Evolutionary conservation across 2,797 vertebrate species (phyloP).

Genomic region (Oreortyx pictus): DNA sequence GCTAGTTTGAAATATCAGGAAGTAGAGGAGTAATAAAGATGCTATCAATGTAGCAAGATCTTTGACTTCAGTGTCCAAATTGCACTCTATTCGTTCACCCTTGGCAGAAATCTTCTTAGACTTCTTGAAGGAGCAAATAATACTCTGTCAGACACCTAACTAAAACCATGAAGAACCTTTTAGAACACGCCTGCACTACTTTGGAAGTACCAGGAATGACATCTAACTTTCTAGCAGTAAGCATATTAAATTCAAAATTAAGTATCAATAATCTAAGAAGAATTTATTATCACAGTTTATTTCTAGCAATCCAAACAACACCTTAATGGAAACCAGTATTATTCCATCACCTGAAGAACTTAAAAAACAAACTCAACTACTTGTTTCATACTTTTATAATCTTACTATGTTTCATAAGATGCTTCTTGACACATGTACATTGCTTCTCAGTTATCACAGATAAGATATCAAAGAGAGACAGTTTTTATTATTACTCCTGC

Average conservation of each 20-base stretch:
- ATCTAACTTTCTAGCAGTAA: neutral
- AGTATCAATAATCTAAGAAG: neutral
- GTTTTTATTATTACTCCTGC: conserved; percentile 11
- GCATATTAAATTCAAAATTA: neutral
- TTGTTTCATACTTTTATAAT: neutral
- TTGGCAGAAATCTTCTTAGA: neutral
- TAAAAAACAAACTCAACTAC: neutral
- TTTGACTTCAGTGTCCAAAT: neutral
- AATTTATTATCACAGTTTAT: neutral
- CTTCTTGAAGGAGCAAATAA: neutral
- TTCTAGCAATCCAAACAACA: neutral
- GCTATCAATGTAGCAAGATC: neutral
- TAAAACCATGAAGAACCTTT: neutral
- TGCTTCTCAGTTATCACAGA: neutral
- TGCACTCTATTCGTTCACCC: neutral
- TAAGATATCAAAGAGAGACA: neutral
- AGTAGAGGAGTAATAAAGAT: neutral
- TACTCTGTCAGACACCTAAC: neutral
- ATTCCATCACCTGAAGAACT: conserved; percentile 10
- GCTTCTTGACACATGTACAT: neutral
- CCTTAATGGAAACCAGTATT: neutral
- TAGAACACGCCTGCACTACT: neutral
- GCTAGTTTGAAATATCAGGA: neutral
- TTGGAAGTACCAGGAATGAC: neutral
- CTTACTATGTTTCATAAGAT: conserved; percentile 13